Conservation (phyloP, 2,888 invertebrate species). For the Pandemis heparana region DNA sequence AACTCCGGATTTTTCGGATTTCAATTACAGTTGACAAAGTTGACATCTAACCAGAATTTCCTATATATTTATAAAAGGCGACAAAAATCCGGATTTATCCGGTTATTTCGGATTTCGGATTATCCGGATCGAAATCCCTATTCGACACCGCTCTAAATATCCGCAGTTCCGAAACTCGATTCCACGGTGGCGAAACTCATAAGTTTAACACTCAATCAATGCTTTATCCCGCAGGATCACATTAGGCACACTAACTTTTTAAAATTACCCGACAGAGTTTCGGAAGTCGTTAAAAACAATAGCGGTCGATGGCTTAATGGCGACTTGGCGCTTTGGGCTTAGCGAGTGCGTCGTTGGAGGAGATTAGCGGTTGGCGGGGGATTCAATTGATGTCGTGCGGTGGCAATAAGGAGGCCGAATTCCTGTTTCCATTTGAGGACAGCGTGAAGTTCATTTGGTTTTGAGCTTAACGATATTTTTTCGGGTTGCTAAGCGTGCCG, state of each 20-base stretch:
- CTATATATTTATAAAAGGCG: no score
- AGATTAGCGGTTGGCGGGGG: conserved; percentile 30
- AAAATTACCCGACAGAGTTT: conserved; percentile 35
- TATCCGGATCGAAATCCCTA: no score
- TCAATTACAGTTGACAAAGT: no score
- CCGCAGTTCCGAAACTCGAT: conserved; percentile 12
- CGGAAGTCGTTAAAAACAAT: conserved; percentile 40
- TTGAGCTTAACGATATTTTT: neutral
- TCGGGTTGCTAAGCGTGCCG: neutral
- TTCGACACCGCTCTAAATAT: neutral
- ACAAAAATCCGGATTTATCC: no score
- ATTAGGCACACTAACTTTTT: conserved; percentile 39
- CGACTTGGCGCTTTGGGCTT: conserved; percentile 1
- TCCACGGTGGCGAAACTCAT: conserved; percentile 1
- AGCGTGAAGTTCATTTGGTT: conserved; percentile 2
- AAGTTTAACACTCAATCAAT: conserved; percentile 30
- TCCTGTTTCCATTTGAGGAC: neutral
- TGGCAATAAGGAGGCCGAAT: neutral
- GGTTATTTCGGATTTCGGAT: no score
- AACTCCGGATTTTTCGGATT: no score
- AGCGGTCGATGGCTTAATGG: conserved; percentile 27
- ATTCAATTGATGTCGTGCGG: conserved; percentile 10
- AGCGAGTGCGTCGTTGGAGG: conserved; percentile 4
- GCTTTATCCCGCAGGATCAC: conserved; percentile 34
- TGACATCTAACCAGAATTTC: no score